Conservation (phyloP, 1,140 invertebrate genomes). For the Trachymyrmex cornetzi region DNA sequence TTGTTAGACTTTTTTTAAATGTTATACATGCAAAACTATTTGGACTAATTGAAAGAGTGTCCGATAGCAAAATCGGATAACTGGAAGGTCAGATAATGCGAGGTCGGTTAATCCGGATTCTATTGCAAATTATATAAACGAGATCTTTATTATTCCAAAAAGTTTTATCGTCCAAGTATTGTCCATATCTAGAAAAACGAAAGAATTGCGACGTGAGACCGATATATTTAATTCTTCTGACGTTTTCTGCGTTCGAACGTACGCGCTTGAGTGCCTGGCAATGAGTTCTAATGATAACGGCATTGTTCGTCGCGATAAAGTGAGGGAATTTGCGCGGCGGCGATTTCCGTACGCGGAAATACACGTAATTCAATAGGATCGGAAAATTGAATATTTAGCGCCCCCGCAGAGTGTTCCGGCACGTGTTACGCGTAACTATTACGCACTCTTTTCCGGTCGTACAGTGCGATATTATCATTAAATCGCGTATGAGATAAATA, state of each 20-base stretch:
- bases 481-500: constrained; percentile 42
- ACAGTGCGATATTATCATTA: constrained; percentile 43
- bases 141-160: neutral
- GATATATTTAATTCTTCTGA: neutral
- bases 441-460: constrained; percentile 49
- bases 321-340: constrained; percentile 5
- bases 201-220: constrained; percentile 10
- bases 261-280: neutral
- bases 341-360: constrained; percentile 31
- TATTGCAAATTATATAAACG: neutral
- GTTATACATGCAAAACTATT: too few relatives aligned
- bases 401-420: neutral
- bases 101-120: too few relatives aligned
- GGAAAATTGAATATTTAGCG: constrained; percentile 57
- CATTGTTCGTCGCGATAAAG: constrained; percentile 41
- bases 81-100: too few relatives aligned
- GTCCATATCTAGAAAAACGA: neutral
- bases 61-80: too few relatives aligned
- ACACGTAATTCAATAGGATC: constrained; percentile 52
- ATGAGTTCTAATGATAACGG: constrained; percentile 31
- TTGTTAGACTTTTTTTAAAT: too few relatives aligned
- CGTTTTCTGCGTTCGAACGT: constrained; percentile 9
- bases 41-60: too few relatives aligned
- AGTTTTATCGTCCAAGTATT: neutral
- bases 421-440: constrained; percentile 42